Evolutionary conservation across 2,113 vertebrate genomes (phyloP).

Genomic region (Corydoras sp.): DNA sequence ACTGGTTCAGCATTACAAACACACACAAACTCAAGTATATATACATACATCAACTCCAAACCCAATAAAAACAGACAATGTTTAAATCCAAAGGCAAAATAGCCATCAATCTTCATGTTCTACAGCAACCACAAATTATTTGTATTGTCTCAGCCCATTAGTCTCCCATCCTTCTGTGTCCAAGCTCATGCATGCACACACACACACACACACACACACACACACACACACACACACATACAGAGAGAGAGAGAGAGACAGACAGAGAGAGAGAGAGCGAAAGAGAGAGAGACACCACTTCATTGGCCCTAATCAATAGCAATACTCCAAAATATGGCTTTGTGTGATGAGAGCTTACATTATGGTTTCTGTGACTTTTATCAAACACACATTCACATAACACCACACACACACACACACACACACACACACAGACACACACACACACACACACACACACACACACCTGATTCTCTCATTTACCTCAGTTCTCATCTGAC

Average conservation of each 20-base stretch:
- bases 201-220: conserved; percentile 4
- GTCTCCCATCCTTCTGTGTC: conserved; percentile 47
- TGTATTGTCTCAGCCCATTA: conserved; percentile 63
- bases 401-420: background rate
- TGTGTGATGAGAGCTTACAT: background rate
- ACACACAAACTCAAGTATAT: background rate
- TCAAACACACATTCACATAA: conserved; percentile 4
- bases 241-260: too few relatives aligned
- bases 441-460: background rate
- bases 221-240: conserved; percentile 14
- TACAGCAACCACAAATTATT: conserved; percentile 60
- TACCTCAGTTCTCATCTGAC: background rate
- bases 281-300: conserved; percentile 7
- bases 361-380: background rate
- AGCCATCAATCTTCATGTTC: conserved; percentile 61
- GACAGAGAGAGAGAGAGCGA: too few relatives aligned
- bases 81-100: conserved; percentile 36
- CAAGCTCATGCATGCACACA: background rate
- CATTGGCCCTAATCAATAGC: conserved; percentile 54
- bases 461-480: background rate
- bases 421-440: conserved; percentile 3
- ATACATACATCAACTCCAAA: background rate
- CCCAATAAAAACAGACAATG: conserved; percentile 29
- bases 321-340: background rate
- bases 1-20: background rate